Percentiles rank a stretch among this genome's conserved stretches.
These are phyloP conservation scores for Typhlichthys eigenmanni DNA, from an alignment of 2,797 vertebrate genomes.

Conservation along the genomic window DNA sequence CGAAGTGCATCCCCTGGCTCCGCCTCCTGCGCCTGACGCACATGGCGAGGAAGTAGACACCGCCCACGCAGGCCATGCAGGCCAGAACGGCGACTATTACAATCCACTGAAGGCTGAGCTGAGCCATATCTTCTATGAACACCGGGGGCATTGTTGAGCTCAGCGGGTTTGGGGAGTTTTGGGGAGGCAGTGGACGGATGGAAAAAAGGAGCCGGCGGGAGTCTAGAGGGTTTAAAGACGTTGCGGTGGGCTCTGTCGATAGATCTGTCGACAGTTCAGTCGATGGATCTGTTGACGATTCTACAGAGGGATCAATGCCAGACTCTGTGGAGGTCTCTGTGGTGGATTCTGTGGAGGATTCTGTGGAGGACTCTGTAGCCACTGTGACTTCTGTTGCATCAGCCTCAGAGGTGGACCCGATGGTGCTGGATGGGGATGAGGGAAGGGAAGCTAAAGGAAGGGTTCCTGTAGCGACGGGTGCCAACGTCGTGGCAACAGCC, in stretches of 20 bases:
- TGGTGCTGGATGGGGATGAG: no score
- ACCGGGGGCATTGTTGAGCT: not conserved
- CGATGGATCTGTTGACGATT: no score
- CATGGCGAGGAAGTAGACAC: slow-evolving; percentile 1
- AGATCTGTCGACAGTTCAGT: no score
- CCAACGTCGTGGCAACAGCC: not conserved
- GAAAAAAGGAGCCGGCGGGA: no score
- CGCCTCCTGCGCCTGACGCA: slow-evolving; percentile 11
- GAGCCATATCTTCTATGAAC: not conserved
- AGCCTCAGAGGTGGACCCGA: not conserved
- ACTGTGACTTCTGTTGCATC: not conserved
- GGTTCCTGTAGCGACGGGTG: not conserved
- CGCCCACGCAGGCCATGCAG: not conserved
- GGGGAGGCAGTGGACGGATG: not conserved
- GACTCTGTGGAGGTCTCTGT: not conserved
- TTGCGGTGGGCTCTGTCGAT: no score
- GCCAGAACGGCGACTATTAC: not conserved
- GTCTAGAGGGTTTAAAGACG: not conserved
- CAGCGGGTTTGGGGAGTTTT: not conserved
- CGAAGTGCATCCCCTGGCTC: slow-evolving; percentile 8
- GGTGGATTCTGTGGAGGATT: not conserved
- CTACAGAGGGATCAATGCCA: no score
- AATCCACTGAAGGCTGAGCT: not conserved
- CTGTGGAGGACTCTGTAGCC: not conserved
- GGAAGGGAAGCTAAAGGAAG: not conserved